Base-by-base conservation (phyloP, 35 echinoderm and acorn worm species). In the Anneissia japonica region DNA sequence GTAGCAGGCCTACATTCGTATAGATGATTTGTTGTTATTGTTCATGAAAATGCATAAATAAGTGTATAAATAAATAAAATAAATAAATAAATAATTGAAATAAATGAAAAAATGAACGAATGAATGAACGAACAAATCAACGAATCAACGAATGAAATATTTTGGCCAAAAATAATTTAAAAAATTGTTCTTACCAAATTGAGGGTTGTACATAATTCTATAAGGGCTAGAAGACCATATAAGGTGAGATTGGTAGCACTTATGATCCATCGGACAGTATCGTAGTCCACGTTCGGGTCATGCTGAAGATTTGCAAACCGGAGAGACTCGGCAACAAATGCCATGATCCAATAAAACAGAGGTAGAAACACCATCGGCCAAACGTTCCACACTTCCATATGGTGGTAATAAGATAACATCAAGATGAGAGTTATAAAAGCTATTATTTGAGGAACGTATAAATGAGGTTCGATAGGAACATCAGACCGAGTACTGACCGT, bases 351-450 rank as follows among this genome's bases (percentile, higher is more conserved):
- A 46, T 99, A 99, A 0, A 93, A 13, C 16, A 89, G 21, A 0
- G 91, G 87, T 0, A 93, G 43, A 33, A 77, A 64, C 5, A 79
- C 23, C 91, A 99, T 94, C 56, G 79, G 40, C 16, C 34, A 34
- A 73, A 51, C 74, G 77, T 85, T 87, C 96, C 96, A 99, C 26
- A 46, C 72, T 30, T 99, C 96, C 77, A 91, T 89, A 43, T 94
- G 86, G 26, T 94, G 92, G 74, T 99, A 99, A 80, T 91, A 93
- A 13, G 89, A 56, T 0, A 91, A 55, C 29, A 87, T 79, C 26
- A 99, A 35, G 51, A 99, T 64, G 17, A 79, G 55, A 12, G 55
- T 87, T 0, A 94, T 29, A 7, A 92, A 32, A 14, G 86, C 89
- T 32, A 86, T 34, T 0, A 55, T 26, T 4, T 85, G 79, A 17